phyloP scores from a whole-genome alignment of 2,797 vertebrate species.

The Taeniopygia guttata region DNA sequence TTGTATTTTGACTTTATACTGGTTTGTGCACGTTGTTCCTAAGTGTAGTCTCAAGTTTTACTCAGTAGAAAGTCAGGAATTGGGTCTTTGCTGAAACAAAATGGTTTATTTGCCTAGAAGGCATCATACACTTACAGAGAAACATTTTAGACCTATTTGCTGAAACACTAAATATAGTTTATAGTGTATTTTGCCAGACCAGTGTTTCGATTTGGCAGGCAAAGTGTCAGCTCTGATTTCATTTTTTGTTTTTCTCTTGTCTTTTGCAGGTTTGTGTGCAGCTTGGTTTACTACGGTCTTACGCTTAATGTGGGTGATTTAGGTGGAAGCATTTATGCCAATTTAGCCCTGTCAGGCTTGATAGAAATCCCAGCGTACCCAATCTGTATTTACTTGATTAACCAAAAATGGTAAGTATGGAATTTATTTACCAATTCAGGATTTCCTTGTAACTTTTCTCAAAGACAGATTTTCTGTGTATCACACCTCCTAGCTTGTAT shows the following conservation, averaged over 20 bases:
- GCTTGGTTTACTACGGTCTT: conserved; percentile 83
- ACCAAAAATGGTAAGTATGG: conserved; percentile 76
- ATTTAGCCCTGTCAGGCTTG: conserved; percentile 80
- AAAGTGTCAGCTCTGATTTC: not conserved
- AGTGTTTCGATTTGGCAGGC: not conserved
- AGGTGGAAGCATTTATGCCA: conserved; percentile 78
- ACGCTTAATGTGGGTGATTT: conserved; percentile 80
- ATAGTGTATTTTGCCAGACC: not conserved
- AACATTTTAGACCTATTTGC: not conserved
- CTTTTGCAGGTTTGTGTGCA: conserved; percentile 80
- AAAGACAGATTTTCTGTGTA: not conserved
- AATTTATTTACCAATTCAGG: not conserved
- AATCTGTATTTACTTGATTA: conserved; percentile 80
- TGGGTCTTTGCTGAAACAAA: not conserved
- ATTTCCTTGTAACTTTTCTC: not conserved
- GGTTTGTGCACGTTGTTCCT: not conserved
- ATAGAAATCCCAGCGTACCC: conserved; percentile 82
- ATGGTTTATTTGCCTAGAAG: not conserved
- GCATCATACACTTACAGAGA: not conserved
- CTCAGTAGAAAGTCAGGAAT: not conserved
- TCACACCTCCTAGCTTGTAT: not conserved
- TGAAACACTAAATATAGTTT: not conserved
- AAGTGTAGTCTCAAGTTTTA: not conserved
- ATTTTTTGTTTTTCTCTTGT: not conserved
- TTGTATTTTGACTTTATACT: not conserved